phyloP scores from a whole-genome alignment of 2,113 vertebrate species.

The Gobiocypris rarus region DNA sequence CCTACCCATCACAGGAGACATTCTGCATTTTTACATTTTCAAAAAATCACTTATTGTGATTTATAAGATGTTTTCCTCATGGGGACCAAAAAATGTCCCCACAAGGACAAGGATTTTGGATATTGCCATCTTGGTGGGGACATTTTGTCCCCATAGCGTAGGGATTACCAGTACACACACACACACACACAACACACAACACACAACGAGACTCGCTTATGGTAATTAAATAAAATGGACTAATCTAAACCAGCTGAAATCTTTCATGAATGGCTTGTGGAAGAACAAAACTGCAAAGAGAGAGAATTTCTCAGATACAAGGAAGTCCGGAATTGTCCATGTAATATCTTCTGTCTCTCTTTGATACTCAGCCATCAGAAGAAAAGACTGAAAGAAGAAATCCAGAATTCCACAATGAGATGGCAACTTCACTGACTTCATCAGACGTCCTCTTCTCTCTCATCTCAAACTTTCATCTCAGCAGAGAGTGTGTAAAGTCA shows the following conservation, averaged over 20 bases:
- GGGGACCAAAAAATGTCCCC: no score
- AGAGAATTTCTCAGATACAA: slow-evolving; percentile 19
- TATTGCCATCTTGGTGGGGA: no score
- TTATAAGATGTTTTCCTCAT: no score
- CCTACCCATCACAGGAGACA: no score
- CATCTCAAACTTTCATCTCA: slow-evolving; percentile 26
- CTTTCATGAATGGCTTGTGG: slow-evolving; percentile 31
- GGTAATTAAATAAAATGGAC: slow-evolving; percentile 44
- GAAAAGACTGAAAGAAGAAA: slow-evolving; percentile 32
- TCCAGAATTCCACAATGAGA: slow-evolving; percentile 35
- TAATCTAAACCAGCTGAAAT: slow-evolving; percentile 53
- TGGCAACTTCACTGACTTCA: slow-evolving; percentile 7
- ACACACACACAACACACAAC: slow-evolving; percentile 42
- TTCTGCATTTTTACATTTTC: no score
- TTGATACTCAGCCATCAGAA: slow-evolving; percentile 48
- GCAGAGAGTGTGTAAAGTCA: not conserved
- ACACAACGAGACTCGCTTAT: slow-evolving; percentile 10
- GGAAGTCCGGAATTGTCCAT: slow-evolving; percentile 53
- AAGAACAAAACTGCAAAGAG: slow-evolving; percentile 42
- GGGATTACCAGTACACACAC: no score
- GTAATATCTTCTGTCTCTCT: slow-evolving; percentile 38
- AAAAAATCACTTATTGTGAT: no score
- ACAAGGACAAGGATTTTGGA: no score
- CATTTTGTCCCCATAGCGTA: no score
- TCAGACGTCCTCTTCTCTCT: slow-evolving; percentile 2